Evolutionary conservation across 2,113 vertebrate genomes (phyloP).

Genomic region (pig (Sus scrofa)): DNA sequence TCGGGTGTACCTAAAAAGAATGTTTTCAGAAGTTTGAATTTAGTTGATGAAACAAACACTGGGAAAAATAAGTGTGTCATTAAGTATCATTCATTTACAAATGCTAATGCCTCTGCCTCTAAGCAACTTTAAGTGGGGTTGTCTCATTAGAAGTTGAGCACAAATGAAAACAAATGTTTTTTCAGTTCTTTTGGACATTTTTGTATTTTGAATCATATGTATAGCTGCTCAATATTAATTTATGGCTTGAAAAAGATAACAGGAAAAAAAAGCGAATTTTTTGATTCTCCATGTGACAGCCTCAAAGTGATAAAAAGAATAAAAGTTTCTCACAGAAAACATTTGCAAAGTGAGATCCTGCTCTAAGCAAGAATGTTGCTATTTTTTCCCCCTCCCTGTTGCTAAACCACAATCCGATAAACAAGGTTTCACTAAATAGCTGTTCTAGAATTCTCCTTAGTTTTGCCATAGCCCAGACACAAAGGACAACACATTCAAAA

Average conservation of each 20-base stretch:
- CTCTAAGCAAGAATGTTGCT: constrained; percentile 54
- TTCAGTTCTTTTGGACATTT: constrained; percentile 25
- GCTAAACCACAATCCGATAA: constrained; percentile 48
- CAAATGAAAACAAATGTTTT: constrained; percentile 20
- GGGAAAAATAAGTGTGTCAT: constrained; percentile 41
- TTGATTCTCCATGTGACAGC: neutral
- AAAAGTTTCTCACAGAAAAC: constrained; percentile 27
- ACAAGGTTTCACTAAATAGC: constrained; percentile 64
- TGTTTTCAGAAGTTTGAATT: constrained; percentile 56
- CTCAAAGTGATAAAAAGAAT: constrained; percentile 45
- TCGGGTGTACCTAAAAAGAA: constrained; percentile 94
- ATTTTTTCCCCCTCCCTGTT: neutral
- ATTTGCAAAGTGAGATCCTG: neutral
- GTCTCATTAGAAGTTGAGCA: neutral
- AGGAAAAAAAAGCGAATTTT: neutral
- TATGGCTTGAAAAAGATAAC: neutral
- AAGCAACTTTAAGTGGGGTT: neutral
- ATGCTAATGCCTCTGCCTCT: neutral
- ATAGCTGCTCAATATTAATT: constrained; percentile 1
- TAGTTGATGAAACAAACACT: neutral
- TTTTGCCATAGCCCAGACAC: neutral
- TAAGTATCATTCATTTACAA: neutral
- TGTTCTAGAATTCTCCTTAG: constrained; percentile 45
- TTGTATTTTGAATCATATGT: neutral
- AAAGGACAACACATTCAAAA: constrained; percentile 31